Percentiles rank a stretch among this genome's conserved stretches.
These are phyloP conservation scores for Macrophya alboannulata DNA, from an alignment of 2,888 invertebrate species.

Conservation along the genomic window DNA sequence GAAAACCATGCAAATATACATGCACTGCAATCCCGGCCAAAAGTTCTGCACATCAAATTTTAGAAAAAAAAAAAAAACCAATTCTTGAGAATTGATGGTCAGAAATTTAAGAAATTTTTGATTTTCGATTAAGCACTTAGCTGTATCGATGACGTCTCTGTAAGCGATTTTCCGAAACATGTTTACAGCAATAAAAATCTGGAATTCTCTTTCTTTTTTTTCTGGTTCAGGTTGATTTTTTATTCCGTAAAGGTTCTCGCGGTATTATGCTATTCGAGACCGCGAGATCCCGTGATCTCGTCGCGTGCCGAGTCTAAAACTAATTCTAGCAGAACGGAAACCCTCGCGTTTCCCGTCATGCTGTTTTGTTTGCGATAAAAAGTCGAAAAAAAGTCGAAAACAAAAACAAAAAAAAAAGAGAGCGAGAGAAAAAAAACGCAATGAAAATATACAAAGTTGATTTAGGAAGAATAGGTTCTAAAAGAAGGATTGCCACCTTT, in stretches of 20 bases:
- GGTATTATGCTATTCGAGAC: conserved; percentile 16
- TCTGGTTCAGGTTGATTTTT: neutral
- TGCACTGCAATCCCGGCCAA: neutral
- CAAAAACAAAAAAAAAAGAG: neutral
- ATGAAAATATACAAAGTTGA: conserved; percentile 9
- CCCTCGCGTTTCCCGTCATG: conserved; percentile 44
- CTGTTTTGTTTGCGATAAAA: conserved; percentile 39
- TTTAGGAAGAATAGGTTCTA: neutral
- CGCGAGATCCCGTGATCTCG: conserved; percentile 28
- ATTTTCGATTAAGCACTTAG: no score
- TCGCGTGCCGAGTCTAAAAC: conserved; percentile 45
- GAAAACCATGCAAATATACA: neutral
- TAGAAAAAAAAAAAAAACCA: neutral
- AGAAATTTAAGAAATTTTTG: neutral
- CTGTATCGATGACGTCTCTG: no score
- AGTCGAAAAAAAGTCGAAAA: neutral
- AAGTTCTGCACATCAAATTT: neutral
- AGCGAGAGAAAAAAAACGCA: neutral
- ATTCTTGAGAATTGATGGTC: neutral
- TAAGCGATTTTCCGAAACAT: neutral
- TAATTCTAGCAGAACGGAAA: conserved; percentile 43
- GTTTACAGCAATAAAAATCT: neutral
- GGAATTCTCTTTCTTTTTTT: neutral
- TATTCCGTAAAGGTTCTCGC: neutral
- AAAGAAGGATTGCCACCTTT: conserved; percentile 2